Conservation (phyloP, 1,140 invertebrate species). For the Zaprionus inermis region DNA sequence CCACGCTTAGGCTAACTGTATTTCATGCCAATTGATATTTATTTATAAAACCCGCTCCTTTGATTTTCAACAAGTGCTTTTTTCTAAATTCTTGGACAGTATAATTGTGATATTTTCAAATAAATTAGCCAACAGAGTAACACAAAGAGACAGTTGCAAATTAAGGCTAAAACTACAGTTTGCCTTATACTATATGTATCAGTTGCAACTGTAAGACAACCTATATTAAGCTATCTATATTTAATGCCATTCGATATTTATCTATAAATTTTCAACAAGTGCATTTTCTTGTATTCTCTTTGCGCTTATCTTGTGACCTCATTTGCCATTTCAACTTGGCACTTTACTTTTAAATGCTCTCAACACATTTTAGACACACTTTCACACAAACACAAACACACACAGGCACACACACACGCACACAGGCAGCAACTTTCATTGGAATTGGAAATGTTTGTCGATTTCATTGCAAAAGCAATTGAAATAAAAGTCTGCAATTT, state of each 20-base stretch:
- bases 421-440: neutral
- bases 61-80: no score
- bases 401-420: neutral
- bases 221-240: neutral
- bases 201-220: neutral
- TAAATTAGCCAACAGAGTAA: no score
- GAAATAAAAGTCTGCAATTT: slow-evolving; percentile 53
- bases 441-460: slow-evolving; percentile 18
- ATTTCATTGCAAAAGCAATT: slow-evolving; percentile 29
- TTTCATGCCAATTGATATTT: no score
- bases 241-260: neutral
- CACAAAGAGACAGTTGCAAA: neutral
- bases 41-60: no score
- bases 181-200: neutral
- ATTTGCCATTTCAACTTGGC: slow-evolving; percentile 14
- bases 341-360: slow-evolving; percentile 10
- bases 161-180: neutral
- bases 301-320: slow-evolving; percentile 6
- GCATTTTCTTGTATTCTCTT: slow-evolving; percentile 6
- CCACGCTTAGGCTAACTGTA: no score
- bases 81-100: no score
- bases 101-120: no score
- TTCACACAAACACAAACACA: neutral
- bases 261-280: neutral
- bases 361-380: slow-evolving; percentile 19